Percentiles rank a stretch among this genome's conserved stretches.
Conservation (phyloP, 2,888 invertebrate genomes). For the Parnassius mnemosyne region DNA sequence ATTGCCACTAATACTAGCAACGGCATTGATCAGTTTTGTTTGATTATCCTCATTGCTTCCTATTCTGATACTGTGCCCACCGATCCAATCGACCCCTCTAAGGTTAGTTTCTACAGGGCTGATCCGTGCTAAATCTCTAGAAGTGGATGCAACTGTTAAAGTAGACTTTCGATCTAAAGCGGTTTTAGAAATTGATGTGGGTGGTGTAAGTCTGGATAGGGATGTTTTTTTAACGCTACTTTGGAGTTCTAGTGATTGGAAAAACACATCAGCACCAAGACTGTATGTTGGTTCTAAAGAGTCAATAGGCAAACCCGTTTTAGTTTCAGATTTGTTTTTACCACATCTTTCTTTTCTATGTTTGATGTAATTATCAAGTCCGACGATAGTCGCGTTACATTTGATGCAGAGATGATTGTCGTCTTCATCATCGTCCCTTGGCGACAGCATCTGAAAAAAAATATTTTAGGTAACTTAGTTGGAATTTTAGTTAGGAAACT, state of each 20-base stretch:
- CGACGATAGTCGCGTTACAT: slow-evolving; percentile 90
- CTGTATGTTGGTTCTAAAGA: slow-evolving; percentile 76
- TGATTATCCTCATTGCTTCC: slow-evolving; percentile 80
- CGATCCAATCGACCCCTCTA: slow-evolving; percentile 82
- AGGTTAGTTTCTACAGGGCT: slow-evolving; percentile 67
- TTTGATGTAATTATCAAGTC: slow-evolving; percentile 91
- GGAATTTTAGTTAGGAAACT: slow-evolving; percentile 36
- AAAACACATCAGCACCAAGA: slow-evolving; percentile 91
- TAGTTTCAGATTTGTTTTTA: slow-evolving; percentile 53
- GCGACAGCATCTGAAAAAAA: slow-evolving; percentile 76
- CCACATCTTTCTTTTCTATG: slow-evolving; percentile 89
- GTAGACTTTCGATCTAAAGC: slow-evolving; percentile 51
- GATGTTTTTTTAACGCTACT: slow-evolving; percentile 84
- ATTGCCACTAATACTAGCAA: slow-evolving; percentile 81
- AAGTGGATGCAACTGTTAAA: slow-evolving; percentile 55
- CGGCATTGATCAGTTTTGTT: slow-evolving; percentile 83
- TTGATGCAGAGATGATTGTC: slow-evolving; percentile 94
- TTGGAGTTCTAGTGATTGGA: slow-evolving; percentile 89
- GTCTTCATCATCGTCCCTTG: slow-evolving; percentile 84
- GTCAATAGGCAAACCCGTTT: slow-evolving; percentile 58
- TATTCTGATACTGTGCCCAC: slow-evolving; percentile 79
- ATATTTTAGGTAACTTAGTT: slow-evolving; percentile 16
- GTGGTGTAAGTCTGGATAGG: slow-evolving; percentile 72
- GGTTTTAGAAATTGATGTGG: slow-evolving; percentile 60
- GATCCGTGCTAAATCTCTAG: slow-evolving; percentile 59